Evolutionary conservation across 2,888 invertebrate species (phyloP).

Genomic region (Coecobrya sp.): DNA sequence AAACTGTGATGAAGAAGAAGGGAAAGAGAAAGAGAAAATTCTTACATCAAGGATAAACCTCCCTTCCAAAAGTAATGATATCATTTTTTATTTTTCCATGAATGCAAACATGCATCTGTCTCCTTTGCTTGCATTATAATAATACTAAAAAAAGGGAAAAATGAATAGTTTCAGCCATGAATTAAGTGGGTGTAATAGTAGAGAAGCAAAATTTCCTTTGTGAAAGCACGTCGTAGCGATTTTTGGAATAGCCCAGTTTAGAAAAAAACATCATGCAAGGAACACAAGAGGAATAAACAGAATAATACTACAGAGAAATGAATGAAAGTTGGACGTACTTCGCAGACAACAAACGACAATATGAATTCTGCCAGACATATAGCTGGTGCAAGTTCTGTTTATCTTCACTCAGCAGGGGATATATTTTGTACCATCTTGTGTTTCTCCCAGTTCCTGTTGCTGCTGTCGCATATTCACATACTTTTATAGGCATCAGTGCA

Average conservation of each 20-base stretch:
- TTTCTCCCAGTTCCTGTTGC: constrained; percentile 60
- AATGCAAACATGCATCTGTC: neutral
- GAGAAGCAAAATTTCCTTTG: neutral
- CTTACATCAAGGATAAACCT: constrained; percentile 31
- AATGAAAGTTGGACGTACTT: constrained; percentile 33
- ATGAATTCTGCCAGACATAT: constrained; percentile 51
- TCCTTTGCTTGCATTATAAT: constrained; percentile 31
- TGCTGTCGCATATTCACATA: neutral
- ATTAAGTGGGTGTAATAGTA: neutral
- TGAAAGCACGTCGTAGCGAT: neutral
- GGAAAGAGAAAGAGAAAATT: constrained; percentile 47
- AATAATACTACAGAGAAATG: constrained; percentile 13
- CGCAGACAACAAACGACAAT: constrained; percentile 57
- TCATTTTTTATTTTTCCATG: neutral
- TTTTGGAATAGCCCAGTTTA: neutral
- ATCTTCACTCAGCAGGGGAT: constrained; percentile 78
- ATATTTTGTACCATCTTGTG: constrained; percentile 54
- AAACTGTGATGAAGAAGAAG: neutral
- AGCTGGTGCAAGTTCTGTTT: constrained; percentile 69
- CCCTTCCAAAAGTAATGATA: neutral
- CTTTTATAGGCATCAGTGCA: neutral
- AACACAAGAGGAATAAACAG: neutral
- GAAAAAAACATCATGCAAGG: neutral
- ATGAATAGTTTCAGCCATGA: too few relatives aligned
- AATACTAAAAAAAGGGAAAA: constrained; percentile 43